Evolutionary conservation across 2,888 invertebrate species (phyloP), one percentile per base, ranked within the genome.

Genomic region (Catotricha subobsoleta): DNA sequence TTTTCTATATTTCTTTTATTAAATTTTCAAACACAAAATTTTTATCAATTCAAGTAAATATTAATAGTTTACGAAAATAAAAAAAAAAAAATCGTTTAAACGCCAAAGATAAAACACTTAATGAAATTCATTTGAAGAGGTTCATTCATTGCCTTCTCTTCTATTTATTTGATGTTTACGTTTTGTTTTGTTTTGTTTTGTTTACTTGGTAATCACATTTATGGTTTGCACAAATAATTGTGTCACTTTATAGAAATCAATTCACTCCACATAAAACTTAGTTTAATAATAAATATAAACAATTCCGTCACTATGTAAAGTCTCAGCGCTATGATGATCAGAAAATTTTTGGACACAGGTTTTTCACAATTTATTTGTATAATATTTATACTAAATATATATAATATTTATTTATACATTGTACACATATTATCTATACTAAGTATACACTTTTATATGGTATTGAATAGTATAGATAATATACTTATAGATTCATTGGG

Each of bases 171-270:
- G n/a, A n/a, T n/a, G 25, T 25, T 25, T 25, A 10, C 25, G 6
- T 29, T 9, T 9, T 29, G 9, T 4, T 29, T 6, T 9, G 6
- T 12, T n/a, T 12, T n/a, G 29, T 29, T 29, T 4, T 29, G n/a
- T n/a, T 29, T n/a, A 10, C 4, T 29, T 9, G 4, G 4, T 29
- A 29, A 9, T 6, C 21, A 36, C 19, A 36, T 34, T 36, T 13
- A 21, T 36, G 20, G 20, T 20, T 36, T 36, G 36, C 36, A 36
- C 36, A 36, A 36, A 36, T 20, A 36, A 20, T 36, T 36, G 36
- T 36, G 36, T 36, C 36, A 36, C 29, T 29, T n/a, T 29, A 10
- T 4, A 12, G n/a, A 29, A 9, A 29, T 29, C 29, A 29, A 29
- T 29, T 29, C 25, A 25, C 25, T 25, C 5, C 12, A 33, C 16